Percentiles rank a stretch among this genome's conserved stretches.
Conservation (phyloP, 2,888 invertebrate genomes). For the Cepaea hortensis region DNA sequence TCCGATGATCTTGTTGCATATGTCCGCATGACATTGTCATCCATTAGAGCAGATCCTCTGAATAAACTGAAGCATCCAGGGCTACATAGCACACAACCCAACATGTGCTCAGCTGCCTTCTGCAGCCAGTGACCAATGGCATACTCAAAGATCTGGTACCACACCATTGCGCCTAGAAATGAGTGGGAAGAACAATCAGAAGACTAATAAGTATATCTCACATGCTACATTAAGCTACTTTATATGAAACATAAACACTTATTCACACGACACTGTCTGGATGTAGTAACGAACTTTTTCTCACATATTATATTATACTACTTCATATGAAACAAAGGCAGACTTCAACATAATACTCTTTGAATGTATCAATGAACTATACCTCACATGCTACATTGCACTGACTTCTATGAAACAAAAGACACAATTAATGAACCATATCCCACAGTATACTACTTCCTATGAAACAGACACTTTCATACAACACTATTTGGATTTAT, state of each 20-base stretch:
- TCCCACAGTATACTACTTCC: no score
- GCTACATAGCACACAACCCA: constrained; percentile 98
- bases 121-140: constrained; percentile 99
- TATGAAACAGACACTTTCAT: no score
- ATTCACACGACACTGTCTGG: background rate
- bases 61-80: constrained; percentile 98
- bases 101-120: constrained; percentile 99
- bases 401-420: no score
- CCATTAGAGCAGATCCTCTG: constrained; percentile 97
- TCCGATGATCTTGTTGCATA: constrained; percentile 93
- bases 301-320: no score
- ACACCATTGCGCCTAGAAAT: constrained; percentile 90
- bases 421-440: no score
- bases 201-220: background rate
- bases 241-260: background rate
- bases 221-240: background rate
- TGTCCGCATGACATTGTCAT: constrained; percentile 97
- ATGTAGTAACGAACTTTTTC: no score
- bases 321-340: no score
- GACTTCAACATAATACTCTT: no score
- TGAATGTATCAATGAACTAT: no score
- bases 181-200: background rate
- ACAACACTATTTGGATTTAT: no score
- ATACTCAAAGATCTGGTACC: constrained; percentile 99
- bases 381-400: no score